Evolutionary conservation across 2,797 vertebrate genomes (phyloP).

Genomic region (Syncerus caffer): DNA sequence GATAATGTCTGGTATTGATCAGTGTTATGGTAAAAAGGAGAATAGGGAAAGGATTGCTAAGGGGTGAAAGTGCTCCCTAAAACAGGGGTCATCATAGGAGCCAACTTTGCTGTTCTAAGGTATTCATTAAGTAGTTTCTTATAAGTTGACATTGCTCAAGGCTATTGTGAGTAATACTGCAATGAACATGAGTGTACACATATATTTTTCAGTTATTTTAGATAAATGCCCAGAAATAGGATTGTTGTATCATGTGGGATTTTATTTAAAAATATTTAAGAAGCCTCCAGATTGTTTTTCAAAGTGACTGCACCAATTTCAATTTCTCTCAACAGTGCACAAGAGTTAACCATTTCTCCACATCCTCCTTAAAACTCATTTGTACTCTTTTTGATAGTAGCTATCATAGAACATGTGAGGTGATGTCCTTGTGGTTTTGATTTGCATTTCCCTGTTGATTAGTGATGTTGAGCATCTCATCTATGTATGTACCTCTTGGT

Average conservation of each 20-base stretch:
- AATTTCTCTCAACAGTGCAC: not conserved
- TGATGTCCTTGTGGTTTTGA: not conserved
- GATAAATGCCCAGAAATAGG: not conserved
- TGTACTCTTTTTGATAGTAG: not conserved
- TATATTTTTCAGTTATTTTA: not conserved
- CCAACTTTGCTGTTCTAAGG: not conserved
- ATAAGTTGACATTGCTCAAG: not conserved
- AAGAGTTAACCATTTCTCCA: not conserved
- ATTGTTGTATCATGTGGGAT: not conserved
- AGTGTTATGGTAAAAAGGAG: not conserved
- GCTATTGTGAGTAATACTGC: not conserved
- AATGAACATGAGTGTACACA: not conserved
- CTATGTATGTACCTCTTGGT: not conserved
- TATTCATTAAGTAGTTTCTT: not conserved
- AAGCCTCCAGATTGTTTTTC: not conserved
- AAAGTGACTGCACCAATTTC: not conserved
- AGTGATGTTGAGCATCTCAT: not conserved
- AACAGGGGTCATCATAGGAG: not conserved
- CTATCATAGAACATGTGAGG: not conserved
- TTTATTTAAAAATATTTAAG: not conserved
- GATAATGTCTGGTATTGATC: not conserved
- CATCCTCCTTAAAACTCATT: not conserved
- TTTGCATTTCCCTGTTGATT: not conserved
- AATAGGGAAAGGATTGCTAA: not conserved
- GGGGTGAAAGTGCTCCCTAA: not conserved